phyloP scores from a whole-genome alignment of 2,113 vertebrate species.

The Riparia riparia region DNA sequence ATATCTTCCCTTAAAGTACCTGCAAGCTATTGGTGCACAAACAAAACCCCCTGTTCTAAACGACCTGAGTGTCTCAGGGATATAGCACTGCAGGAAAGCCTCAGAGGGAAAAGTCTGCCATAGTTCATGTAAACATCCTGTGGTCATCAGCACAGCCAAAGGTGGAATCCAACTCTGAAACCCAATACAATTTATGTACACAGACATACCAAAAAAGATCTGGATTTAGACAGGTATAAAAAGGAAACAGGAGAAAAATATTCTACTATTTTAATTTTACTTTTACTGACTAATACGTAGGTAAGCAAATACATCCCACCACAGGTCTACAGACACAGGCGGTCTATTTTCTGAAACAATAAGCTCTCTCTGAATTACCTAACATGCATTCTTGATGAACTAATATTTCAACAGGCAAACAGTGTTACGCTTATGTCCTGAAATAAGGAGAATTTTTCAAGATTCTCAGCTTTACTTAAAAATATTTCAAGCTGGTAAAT shows the following conservation, averaged over 20 bases:
- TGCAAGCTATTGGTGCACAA: background rate
- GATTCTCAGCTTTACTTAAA: background rate
- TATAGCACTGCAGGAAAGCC: background rate
- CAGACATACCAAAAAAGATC: slow-evolving; percentile 39
- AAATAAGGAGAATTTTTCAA: background rate
- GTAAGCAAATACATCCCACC: slow-evolving; percentile 23
- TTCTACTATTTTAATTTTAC: background rate
- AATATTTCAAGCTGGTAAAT: background rate
- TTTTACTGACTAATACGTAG: background rate
- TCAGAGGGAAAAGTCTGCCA: background rate
- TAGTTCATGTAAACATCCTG: slow-evolving; percentile 40
- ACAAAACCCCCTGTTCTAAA: background rate
- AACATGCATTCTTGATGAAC: background rate
- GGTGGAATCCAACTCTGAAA: slow-evolving; percentile 8
- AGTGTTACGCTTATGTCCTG: background rate
- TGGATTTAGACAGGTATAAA: slow-evolving; percentile 52
- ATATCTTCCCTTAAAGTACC: background rate
- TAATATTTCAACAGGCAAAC: background rate
- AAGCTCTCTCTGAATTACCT: background rate
- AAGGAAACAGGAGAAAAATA: slow-evolving; percentile 25
- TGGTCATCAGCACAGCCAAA: background rate
- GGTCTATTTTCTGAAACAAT: slow-evolving; percentile 42
- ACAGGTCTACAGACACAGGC: background rate
- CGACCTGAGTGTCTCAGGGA: background rate
- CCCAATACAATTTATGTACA: slow-evolving; percentile 33